These are phyloP conservation scores for Passerina amoena DNA, from an alignment of 2,113 vertebrate species.

Conservation along the genomic window DNA sequence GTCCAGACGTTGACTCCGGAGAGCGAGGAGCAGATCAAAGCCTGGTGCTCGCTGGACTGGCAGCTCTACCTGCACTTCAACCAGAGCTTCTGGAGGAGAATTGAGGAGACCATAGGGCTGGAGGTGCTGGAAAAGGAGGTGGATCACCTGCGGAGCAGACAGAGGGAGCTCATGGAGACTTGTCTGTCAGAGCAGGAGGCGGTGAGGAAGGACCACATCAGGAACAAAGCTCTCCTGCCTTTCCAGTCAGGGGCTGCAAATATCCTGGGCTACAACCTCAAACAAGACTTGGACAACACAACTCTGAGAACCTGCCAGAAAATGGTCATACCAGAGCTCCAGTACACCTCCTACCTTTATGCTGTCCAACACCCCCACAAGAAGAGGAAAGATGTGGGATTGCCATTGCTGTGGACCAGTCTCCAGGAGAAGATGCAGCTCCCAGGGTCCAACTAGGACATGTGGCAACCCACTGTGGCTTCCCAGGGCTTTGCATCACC, in stretches of 20 bases:
- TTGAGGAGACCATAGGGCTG: constrained; percentile 67
- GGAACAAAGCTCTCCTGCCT: constrained; percentile 73
- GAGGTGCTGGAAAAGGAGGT: constrained; percentile 76
- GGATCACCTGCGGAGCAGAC: constrained; percentile 56
- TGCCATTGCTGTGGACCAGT: not conserved
- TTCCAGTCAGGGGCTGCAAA: constrained; percentile 81
- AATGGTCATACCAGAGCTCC: constrained; percentile 83
- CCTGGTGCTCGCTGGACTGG: constrained; percentile 87
- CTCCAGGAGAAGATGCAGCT: not conserved
- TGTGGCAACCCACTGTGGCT: rapidly evolving
- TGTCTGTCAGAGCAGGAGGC: constrained; percentile 75
- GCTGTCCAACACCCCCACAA: constrained; percentile 77
- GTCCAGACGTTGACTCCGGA: constrained; percentile 37
- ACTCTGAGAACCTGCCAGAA: constrained; percentile 70
- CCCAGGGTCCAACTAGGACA: not conserved
- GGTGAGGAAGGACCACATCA: constrained; percentile 58
- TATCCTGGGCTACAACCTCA: constrained; percentile 87
- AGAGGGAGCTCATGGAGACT: constrained; percentile 64
- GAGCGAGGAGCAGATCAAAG: constrained; percentile 67
- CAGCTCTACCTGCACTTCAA: constrained; percentile 88
- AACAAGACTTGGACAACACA: constrained; percentile 44
- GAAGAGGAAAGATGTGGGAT: not conserved
- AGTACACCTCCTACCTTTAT: constrained; percentile 79
- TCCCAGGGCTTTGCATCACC: not conserved
- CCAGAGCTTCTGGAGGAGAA: constrained; percentile 81